These are phyloP conservation scores for Lagopus leucura DNA, from an alignment of 2,113 vertebrate species.

Conservation along the genomic window DNA sequence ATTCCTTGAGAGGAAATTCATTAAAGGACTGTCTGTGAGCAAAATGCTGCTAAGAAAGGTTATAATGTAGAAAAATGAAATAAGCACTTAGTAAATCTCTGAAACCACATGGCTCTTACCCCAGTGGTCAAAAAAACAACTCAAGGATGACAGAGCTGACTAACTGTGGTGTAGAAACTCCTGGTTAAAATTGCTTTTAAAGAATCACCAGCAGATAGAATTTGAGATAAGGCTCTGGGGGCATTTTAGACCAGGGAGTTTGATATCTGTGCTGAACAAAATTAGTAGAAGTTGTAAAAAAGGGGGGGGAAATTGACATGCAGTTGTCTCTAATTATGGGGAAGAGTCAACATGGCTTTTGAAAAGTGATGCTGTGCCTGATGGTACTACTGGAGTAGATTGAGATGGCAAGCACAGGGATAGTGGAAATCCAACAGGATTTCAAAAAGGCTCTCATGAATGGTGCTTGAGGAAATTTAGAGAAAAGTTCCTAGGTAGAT, in stretches of 20 bases:
- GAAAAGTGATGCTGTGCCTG: not conserved
- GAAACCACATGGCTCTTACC: not conserved
- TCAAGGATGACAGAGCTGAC: not conserved
- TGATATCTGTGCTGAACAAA: slow-evolving; percentile 13
- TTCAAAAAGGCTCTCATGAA: not conserved
- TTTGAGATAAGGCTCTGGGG: not conserved
- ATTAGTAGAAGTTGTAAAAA: slow-evolving; percentile 19
- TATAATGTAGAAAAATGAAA: not conserved
- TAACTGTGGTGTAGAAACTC: not conserved
- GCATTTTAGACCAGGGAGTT: not conserved
- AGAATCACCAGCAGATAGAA: not conserved
- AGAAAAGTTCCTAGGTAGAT: not conserved
- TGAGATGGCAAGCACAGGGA: not conserved
- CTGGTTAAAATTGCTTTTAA: slow-evolving; percentile 13
- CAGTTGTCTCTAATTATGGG: slow-evolving; percentile 8
- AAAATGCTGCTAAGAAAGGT: not conserved
- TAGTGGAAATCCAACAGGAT: not conserved
- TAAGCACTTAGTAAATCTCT: not conserved
- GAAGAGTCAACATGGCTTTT: slow-evolving; percentile 6
- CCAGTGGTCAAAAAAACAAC: not conserved
- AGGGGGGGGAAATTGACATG: not conserved
- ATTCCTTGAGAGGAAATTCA: not conserved
- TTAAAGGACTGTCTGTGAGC: not conserved
- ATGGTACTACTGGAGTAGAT: not conserved
- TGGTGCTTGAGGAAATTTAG: not conserved